Evolutionary conservation across 2,113 vertebrate genomes (phyloP).

Genomic region (Cyanocitta stelleri): DNA sequence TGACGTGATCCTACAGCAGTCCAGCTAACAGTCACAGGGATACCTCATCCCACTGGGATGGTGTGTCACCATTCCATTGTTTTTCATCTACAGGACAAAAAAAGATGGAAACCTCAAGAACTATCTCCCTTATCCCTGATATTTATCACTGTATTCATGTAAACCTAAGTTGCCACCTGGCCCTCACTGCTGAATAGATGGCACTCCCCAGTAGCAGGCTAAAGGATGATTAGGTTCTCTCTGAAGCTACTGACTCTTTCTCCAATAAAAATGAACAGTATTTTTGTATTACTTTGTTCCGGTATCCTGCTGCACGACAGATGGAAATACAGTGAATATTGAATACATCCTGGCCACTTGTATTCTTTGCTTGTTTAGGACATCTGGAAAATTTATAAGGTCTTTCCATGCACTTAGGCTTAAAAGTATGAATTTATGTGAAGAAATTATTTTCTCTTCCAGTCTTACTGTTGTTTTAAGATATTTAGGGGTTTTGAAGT

Average conservation of each 20-base stretch:
- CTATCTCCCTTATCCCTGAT: background rate
- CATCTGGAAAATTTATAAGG: background rate
- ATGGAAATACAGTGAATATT: background rate
- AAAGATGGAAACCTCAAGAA: background rate
- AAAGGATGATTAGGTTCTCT: background rate
- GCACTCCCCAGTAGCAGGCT: background rate
- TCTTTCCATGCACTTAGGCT: background rate
- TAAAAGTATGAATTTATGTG: background rate
- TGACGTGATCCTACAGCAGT: background rate
- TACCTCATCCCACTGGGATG: too few species aligned
- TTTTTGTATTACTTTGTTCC: background rate
- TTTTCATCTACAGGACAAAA: background rate
- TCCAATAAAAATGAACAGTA: background rate
- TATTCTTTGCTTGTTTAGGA: background rate
- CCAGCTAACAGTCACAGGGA: background rate
- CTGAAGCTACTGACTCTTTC: background rate
- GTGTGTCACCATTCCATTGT: background rate
- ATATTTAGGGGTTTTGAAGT: constrained; percentile 19
- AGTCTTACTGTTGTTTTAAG: constrained; percentile 21
- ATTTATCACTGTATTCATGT: background rate
- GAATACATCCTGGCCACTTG: background rate
- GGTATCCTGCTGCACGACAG: background rate
- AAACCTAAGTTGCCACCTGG: background rate
- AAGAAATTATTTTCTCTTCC: background rate
- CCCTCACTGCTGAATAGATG: background rate